Percentiles rank a stretch among this genome's conserved stretches.
Evolutionary conservation across 2,113 vertebrate genomes (phyloP).

Genomic region (Phalacrocorax pelagicus): DNA sequence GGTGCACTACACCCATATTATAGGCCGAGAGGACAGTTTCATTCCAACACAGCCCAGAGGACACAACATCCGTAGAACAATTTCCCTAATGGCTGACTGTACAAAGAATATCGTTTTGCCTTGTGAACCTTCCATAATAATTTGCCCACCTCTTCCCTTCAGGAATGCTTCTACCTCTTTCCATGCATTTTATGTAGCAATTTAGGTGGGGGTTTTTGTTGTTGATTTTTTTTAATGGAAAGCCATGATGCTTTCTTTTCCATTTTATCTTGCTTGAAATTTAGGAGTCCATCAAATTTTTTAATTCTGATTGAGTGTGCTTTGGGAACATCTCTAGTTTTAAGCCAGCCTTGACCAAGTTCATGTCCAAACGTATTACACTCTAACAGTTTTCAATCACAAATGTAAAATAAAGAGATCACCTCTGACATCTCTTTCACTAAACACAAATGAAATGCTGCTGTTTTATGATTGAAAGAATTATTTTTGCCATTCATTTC

Average conservation of each 20-base stretch:
- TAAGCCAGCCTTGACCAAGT: not conserved
- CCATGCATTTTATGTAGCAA: too few species aligned
- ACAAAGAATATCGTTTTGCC: not conserved
- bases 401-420: not conserved
- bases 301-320: not conserved
- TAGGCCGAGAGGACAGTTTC: not conserved
- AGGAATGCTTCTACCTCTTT: not conserved
- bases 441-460: not conserved
- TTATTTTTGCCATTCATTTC: not conserved
- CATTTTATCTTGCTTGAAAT: not conserved
- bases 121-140: not conserved
- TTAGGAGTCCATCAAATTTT: not conserved
- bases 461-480: not conserved
- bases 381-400: not conserved
- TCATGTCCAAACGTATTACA: not conserved
- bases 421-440: not conserved
- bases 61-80: not conserved
- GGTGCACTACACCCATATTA: not conserved
- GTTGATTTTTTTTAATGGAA: not conserved
- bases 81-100: not conserved
- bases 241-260: not conserved
- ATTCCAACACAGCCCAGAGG: not conserved
- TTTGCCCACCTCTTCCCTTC: not conserved
- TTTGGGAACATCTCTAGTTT: not conserved
- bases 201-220: not conserved